Evolutionary conservation across 1,140 invertebrate genomes (phyloP).

Genomic region (Chironomus striatipennis): DNA sequence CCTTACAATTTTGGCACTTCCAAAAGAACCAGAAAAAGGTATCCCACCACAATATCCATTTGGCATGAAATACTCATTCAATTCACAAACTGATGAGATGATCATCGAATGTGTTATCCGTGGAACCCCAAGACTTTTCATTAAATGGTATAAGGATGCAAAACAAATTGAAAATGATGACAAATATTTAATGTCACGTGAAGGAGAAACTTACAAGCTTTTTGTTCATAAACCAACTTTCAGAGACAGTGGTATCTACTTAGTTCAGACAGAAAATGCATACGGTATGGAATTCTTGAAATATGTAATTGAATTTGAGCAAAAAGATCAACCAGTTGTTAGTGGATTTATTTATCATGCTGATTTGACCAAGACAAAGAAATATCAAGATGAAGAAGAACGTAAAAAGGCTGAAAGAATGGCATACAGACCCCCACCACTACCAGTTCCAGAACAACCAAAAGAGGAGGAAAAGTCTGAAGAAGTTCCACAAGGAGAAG

Average conservation of each 20-base stretch:
- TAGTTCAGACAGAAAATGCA: constrained; percentile 62
- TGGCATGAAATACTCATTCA: neutral
- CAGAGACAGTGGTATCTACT: constrained; percentile 62
- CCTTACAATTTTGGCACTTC: neutral
- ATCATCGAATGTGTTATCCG: constrained; percentile 66
- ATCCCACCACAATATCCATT: constrained; percentile 16
- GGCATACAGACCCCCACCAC: neutral
- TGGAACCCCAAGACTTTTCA: constrained; percentile 56
- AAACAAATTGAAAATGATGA: constrained; percentile 43
- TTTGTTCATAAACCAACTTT: constrained; percentile 53
- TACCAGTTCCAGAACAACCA: neutral
- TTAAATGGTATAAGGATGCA: constrained; percentile 70
- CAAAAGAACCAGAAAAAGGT: neutral
- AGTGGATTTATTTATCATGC: constrained; percentile 19
- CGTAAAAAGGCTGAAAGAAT: neutral
- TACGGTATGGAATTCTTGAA: constrained; percentile 60
- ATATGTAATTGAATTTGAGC: constrained; percentile 54
- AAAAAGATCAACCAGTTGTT: neutral
- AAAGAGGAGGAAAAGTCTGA: neutral
- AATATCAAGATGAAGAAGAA: constrained; percentile 10
- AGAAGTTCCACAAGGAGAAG: neutral
- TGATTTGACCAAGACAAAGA: constrained; percentile 15
- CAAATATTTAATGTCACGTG: constrained; percentile 53
- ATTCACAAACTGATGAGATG: constrained; percentile 48
- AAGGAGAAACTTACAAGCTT: constrained; percentile 60